Evolutionary conservation across 1,140 invertebrate genomes (phyloP), one percentile per base, ranked within the genome.

Genomic region (Amyelois transitella): DNA sequence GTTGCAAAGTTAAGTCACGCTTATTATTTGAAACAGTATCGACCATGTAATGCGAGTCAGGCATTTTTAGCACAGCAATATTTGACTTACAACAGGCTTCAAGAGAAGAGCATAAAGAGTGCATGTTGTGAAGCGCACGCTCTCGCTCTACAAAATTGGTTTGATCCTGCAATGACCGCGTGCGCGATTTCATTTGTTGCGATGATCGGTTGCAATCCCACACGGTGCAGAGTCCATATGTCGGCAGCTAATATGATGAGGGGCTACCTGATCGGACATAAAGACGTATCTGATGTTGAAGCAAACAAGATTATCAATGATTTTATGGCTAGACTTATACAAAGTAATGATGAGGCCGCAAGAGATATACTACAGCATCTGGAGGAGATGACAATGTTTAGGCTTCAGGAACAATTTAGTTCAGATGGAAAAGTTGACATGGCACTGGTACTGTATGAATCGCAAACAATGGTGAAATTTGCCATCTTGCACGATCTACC

Each of bases 21-120:
- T 18, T 91, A 92, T 78, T 93, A 92, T 81, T 74, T 94, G 21
- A 92, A 91, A 62, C 90, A 93, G 78, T 90, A 89, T 43, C 86
- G 92, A 21, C 92, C 92, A 10, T 90, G 90, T 66, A 92, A 92
- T 77, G 92, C 92, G 12, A 87, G 85, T 54, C 89, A 89, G 67
- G 77, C 83, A 7, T 89, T 90, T 64, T 76, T 90, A 4, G 69
- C 86, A 4, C 79, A 89, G 53, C 79, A 88, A 53, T 88, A 89
- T 68, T 77, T 87, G 53, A 77, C 71, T 32, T 89, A 84, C 60
- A 87, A 88, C 66, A 73, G 86, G 10, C 59, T 85, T 12, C 86
- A 89, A 56, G 79, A 85, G 14, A 89, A 88, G 48, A 77, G 83
- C 43, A 79, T 89, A 28, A 89, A 89, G 55, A 89, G 91, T 69